Evolutionary conservation across 2,797 vertebrate genomes (phyloP), one percentile per base, ranked within the genome.

Genomic region (Chloroceryle inda): DNA sequence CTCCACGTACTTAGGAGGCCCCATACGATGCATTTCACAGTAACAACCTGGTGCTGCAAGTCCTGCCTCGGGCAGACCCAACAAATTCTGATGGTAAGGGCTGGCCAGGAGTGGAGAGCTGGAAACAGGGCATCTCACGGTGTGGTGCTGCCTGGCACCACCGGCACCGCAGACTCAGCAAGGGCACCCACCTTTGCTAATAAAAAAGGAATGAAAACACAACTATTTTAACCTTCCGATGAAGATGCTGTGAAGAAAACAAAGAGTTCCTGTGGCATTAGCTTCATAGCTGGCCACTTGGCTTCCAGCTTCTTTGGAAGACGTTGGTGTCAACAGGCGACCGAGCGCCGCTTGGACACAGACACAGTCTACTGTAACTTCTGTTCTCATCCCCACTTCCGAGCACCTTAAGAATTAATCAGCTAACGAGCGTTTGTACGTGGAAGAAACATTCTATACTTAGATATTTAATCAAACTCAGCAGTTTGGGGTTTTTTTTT

Each of bases 371-470:
- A 22, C 85, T 91, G 24, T 45, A 72, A 66, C 92, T 75, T 73
- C 88, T 91, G 13, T 82, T 83, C 81, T 93, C 94, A 88, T 27
- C 87, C 85, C 91, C 95, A 88, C 85, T 88, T 94, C 67, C 21
- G 85, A 90, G 96, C 97, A 98, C 97, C 96, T 98, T 98, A 98
- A 77, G 47, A 18, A 89, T 56, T 67, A 76, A 85, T 94, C 88
- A 6, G 68, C 96, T 87, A 92, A 95, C 69, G 22, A 82, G 84
- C 74, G 82, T 95, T 97, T 97, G 86, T 96, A 86, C 27, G 29
- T 13, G 67, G 87, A 75, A 92, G 88, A 93, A 93, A 88, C 1
- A 24, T 89, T 95, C 93, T 96, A 40, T 85, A 91, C 72, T 92
- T 96, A 4, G 49, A 5, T 64, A 95, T 95, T 97, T 97, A 94